Base-by-base conservation (phyloP, 2,113 vertebrate species). In the Odontophorus gujanensis region DNA sequence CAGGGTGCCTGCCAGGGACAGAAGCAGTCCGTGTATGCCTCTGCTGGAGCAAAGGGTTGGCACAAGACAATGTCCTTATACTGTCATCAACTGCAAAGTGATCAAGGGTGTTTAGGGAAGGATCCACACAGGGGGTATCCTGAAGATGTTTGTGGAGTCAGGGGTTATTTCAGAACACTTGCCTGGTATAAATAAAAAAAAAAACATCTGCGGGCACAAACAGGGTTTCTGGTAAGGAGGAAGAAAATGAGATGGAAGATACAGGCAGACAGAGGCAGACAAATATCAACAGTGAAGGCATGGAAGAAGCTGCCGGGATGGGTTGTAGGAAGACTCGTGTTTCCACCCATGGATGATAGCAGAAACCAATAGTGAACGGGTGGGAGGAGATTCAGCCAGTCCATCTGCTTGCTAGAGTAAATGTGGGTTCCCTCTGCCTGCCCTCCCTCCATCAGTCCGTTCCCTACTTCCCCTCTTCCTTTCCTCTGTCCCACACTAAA, bases 401-500 rank as follows among this genome's bases (percentile, higher is more conserved):
- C 57, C 28, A 30, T 77, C 51, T 85, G 32, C 43, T 47, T 76
- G 81, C 34, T 22, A 82, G 59, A 88, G 59, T 8, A 30, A 72
- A 82, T 19, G 77, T 0, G 5, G 15, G 38, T 36, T 81, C 38
- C 38, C 61, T 63, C 40, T 83, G 30, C 38, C 68, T 58, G 24
- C 38, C 68, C 61, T 69, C 26, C 51, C 40, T 85, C 61, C 51
- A 59, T 59, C 80, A 69, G 30, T 58, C 68, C 61, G 34, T 61
- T 45, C 22, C 66, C 32, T 7, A 72, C 30, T 79, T 83, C 42
- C 12, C 30, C 66, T 67, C 69, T 36, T 87, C 57, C 92, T 26
- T 58, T 34, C 43, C 89, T 92, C 76, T 87, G 71, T 83, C 74
- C 73, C 92, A 19, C 36, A 75, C 73, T 97, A 96, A 97, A 96